Conservation (phyloP, 2,797 vertebrate genomes). For the Dermochelys coriacea region DNA sequence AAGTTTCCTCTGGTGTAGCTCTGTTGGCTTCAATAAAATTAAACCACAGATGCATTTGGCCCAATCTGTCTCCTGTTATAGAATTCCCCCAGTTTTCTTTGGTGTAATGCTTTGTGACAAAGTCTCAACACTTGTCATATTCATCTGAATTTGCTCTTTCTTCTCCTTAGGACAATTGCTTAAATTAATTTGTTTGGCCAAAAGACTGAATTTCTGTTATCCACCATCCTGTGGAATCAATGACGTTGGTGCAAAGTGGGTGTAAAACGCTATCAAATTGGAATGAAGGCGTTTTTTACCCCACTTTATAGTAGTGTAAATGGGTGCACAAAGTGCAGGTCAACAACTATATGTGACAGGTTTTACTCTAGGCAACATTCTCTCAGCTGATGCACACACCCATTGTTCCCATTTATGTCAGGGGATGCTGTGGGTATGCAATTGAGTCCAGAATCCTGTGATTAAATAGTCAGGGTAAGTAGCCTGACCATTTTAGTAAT, state of each 20-base stretch:
- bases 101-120: neutral
- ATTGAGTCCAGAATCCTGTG: neutral
- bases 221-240: neutral
- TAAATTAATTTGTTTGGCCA: neutral
- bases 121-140: neutral
- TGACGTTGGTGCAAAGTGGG: neutral
- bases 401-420: neutral
- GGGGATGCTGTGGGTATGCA: neutral
- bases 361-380: neutral
- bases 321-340: neutral
- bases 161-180: neutral
- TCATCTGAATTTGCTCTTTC: neutral
- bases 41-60: too few relatives aligned
- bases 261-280: neutral
- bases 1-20: neutral
- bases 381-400: neutral
- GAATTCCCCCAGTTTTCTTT: neutral
- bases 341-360: neutral
- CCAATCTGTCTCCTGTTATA: neutral
- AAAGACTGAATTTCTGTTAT: neutral
- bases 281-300: neutral
- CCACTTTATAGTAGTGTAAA: neutral
- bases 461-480: neutral
- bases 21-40: neutral
- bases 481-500: neutral